These are phyloP conservation scores for Oryzias curvinotus DNA, from an alignment of 2,113 vertebrate genomes.

Conservation along the genomic window DNA sequence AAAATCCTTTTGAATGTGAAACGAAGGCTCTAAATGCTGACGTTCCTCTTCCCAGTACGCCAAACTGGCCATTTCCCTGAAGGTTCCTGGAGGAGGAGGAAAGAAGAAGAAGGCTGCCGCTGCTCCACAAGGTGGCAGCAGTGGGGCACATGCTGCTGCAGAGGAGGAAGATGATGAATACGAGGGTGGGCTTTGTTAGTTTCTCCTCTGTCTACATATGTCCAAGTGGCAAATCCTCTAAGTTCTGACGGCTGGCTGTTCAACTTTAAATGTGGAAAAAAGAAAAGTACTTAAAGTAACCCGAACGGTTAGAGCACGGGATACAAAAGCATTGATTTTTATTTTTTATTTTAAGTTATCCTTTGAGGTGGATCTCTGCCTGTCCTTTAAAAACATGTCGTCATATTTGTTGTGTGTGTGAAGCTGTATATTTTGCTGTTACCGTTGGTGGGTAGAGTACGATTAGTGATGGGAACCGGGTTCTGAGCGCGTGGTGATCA, in stretches of 20 bases:
- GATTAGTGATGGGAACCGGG: constrained; percentile 35
- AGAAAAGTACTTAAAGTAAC: background rate
- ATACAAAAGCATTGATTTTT: constrained; percentile 12
- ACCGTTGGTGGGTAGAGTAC: constrained; percentile 37
- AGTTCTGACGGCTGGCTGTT: constrained; percentile 8
- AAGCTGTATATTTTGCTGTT: constrained; percentile 60
- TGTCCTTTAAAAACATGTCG: constrained; percentile 43
- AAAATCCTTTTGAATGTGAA: too few relatives aligned
- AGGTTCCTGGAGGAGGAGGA: constrained; percentile 90
- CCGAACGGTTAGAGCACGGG: constrained; percentile 12
- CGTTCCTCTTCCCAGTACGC: constrained; percentile 82
- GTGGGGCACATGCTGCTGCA: constrained; percentile 68
- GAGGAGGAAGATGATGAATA: constrained; percentile 93
- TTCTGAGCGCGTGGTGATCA: constrained; percentile 23
- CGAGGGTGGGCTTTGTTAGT: constrained; percentile 94
- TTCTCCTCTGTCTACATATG: constrained; percentile 5
- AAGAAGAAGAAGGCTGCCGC: constrained; percentile 90
- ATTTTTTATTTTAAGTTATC: constrained; percentile 41
- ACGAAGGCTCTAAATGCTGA: too few relatives aligned
- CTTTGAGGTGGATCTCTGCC: constrained; percentile 38
- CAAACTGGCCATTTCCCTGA: constrained; percentile 91
- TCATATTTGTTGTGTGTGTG: constrained; percentile 41
- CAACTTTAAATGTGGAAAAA: constrained; percentile 28
- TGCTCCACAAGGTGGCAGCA: constrained; percentile 76
- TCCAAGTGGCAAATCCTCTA: constrained; percentile 7